Base-by-base conservation (phyloP, 2,888 invertebrate species). In the Frankliniella intonsa region DNA sequence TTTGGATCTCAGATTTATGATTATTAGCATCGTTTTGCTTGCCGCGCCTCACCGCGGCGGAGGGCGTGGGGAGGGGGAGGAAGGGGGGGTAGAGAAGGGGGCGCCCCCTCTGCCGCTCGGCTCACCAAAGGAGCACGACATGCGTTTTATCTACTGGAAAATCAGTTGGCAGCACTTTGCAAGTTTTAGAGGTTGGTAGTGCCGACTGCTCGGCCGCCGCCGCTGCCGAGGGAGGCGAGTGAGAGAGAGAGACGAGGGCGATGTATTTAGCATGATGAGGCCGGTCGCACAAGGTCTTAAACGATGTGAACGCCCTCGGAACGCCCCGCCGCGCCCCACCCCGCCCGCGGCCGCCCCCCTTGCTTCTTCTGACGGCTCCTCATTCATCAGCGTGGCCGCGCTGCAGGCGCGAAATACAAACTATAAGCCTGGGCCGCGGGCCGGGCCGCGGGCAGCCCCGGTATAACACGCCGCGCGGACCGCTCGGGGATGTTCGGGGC, bases 81-180 rank as follows among this genome's bases (percentile, higher is more conserved):
- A 1, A 19, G 65, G 9, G n/a, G 19, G 19, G 65, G 17, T 9
- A 14, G 14, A n/a, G 17, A n/a, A 11, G n/a, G 5, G 69, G 55
- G 55, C 55, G 14, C 17, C 62, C 62, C 62, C 19, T 62, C 7
- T 14, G 14, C 55, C 14, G 14, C 12, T 17, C 17, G 55, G 14
- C n/a, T 17, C 62, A 62, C 19, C n/a, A 1, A 17, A n/a, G 17
- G 62, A 17, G 14, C 55, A 3, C 11, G 69, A 69, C 12, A 76
- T 25, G 22, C 25, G 25, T 22, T 76, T 76, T 76, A 76, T 76
- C 69, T 76, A 76, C 22, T 76, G 69, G 69, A 76, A 76, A 76
- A 76, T 76, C 69, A 76, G 69, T 76, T 76, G 69, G 69, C 69
- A 76, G 69, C 69, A 76, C 69, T 76, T 76, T 76, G 25, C 25